A percentile compares a stretch with the other conserved stretches of the same genome.
Conservation (phyloP, 2,797 vertebrate species). For the Bucorvus abyssinicus region DNA sequence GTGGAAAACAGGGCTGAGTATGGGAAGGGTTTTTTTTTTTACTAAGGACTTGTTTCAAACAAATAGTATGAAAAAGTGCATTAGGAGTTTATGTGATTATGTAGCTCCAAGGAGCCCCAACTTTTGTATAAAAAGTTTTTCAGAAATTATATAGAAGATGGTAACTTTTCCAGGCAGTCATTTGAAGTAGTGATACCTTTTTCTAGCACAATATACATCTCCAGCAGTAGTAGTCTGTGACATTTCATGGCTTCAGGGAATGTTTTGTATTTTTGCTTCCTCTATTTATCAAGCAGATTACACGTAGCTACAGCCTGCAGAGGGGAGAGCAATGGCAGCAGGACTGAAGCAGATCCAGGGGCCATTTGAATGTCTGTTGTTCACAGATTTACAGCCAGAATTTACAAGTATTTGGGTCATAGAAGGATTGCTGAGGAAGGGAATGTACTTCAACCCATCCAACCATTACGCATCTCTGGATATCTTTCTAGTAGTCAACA, state of each 20-base stretch:
- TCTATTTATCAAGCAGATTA: conserved; percentile 29
- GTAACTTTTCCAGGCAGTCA: not conserved
- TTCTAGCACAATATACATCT: not conserved
- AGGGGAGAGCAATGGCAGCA: not conserved
- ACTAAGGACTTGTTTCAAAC: not conserved
- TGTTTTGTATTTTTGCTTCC: conserved; percentile 19
- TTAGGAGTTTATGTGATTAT: not conserved
- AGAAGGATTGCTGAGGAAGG: not conserved
- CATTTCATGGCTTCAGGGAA: not conserved
- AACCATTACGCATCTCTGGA: not conserved
- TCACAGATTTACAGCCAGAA: conserved; percentile 29
- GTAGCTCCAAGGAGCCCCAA: not conserved
- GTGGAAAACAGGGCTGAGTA: not conserved
- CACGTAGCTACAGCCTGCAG: not conserved
- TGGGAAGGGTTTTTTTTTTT: conserved; percentile 4
- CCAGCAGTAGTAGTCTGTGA: not conserved
- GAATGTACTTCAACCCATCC: not conserved
- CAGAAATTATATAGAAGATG: not conserved
- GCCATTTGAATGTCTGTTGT: not conserved
- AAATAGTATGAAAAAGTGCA: not conserved
- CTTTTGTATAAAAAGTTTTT: not conserved
- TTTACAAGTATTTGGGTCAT: conserved; percentile 21
- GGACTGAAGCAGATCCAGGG: not conserved
- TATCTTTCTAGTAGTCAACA: not conserved
- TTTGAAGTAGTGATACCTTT: conserved; percentile 2